Evolutionary conservation across 2,113 vertebrate genomes (phyloP).

Genomic region (Melanostigma gelatinosum): DNA sequence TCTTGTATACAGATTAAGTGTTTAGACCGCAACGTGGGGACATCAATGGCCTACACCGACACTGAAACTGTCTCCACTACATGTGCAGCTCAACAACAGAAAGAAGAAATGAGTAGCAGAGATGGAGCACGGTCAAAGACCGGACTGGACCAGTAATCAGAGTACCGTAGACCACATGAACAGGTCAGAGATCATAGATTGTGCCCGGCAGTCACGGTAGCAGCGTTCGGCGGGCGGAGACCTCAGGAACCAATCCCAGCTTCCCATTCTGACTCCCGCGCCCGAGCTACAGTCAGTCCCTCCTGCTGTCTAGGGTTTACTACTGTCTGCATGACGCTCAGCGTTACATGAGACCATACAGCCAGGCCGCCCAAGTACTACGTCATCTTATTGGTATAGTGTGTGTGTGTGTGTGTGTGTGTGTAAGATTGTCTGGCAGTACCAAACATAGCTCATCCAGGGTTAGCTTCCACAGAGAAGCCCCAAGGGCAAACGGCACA

Average conservation of each 20-base stretch:
- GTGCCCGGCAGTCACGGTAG: not conserved
- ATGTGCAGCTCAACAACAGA: conserved; percentile 11
- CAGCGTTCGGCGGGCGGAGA: conserved; percentile 28
- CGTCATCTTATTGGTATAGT: not conserved
- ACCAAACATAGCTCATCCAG: conserved; percentile 62
- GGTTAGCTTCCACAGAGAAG: conserved; percentile 36
- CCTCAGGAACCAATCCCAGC: conserved; percentile 43
- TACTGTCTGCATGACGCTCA: conserved; percentile 2
- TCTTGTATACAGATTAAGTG: not conserved
- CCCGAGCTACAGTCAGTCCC: conserved; percentile 13
- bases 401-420: not conserved
- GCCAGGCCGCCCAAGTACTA: conserved; percentile 4
- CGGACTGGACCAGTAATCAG: not conserved
- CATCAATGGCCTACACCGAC: not conserved
- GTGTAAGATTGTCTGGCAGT: conserved; percentile 8
- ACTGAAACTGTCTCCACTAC: not conserved
- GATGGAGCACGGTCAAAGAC: not conserved
- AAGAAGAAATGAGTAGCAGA: not conserved
- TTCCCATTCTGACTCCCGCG: conserved; percentile 7
- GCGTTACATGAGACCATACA: conserved; percentile 40
- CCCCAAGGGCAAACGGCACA: conserved; percentile 52
- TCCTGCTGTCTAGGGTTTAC: conserved; percentile 57
- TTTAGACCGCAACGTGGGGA: conserved; percentile 5
- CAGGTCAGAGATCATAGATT: conserved; percentile 29
- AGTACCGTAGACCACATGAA: conserved; percentile 7